Percentiles rank a stretch among this genome's conserved stretches.
These are phyloP conservation scores for Vipera latastei DNA, from an alignment of 2,797 vertebrate species.

Conservation along the genomic window DNA sequence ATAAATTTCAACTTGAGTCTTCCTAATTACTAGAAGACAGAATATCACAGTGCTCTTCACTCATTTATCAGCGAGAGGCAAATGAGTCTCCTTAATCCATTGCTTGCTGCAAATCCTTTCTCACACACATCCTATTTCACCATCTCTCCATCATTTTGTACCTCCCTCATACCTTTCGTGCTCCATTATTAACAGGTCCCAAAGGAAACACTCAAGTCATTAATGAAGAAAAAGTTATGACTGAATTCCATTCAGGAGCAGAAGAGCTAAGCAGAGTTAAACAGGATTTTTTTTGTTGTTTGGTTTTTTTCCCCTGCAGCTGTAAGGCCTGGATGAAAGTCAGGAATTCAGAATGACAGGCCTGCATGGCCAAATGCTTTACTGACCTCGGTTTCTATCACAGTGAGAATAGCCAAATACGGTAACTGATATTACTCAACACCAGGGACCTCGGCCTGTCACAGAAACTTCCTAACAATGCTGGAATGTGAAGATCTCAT, in stretches of 20 bases:
- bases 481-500: constrained; percentile 38
- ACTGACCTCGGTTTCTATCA: constrained; percentile 59
- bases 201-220: neutral
- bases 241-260: constrained; percentile 37
- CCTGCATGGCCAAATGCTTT: constrained; percentile 49
- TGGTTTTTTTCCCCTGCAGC: neutral
- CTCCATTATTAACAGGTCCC: neutral
- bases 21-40: neutral
- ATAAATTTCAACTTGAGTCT: neutral
- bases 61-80: constrained; percentile 44
- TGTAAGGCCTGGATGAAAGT: constrained; percentile 39
- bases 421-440: constrained; percentile 54
- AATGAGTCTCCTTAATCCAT: neutral
- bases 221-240: constrained; percentile 24
- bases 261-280: neutral
- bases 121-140: neutral
- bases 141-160: neutral
- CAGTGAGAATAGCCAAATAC: constrained; percentile 56
- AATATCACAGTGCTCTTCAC: constrained; percentile 58
- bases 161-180: neutral
- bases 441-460: constrained; percentile 48
- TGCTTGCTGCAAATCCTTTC: neutral
- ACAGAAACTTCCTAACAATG: constrained; percentile 34
- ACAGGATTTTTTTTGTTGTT: neutral
- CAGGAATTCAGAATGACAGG: constrained; percentile 62